phyloP scores from a whole-genome alignment of 2,113 vertebrate genomes.

The Lipophrys pholis region DNA sequence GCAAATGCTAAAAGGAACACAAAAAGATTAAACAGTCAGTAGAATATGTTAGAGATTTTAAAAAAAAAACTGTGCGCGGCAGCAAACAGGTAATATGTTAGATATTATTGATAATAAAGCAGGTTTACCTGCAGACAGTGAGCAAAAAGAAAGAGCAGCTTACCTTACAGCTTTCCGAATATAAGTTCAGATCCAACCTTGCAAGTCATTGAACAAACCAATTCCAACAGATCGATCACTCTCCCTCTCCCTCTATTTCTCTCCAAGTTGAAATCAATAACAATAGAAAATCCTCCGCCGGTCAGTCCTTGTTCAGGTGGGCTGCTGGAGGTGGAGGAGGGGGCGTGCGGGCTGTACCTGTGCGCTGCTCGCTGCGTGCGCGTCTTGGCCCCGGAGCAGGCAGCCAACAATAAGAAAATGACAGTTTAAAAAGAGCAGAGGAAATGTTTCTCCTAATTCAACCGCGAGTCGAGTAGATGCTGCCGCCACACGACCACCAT shows the following conservation, averaged over 20 bases:
- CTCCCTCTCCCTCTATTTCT: constrained; percentile 26
- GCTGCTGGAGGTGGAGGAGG: background rate
- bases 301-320: constrained; percentile 52
- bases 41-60: too few relatives aligned
- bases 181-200: constrained; percentile 62
- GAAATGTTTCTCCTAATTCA: constrained; percentile 51
- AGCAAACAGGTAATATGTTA: constrained; percentile 9
- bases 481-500: constrained; percentile 25
- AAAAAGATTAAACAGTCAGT: background rate
- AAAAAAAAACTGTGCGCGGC: constrained; percentile 13
- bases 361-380: constrained; percentile 39
- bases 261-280: constrained; percentile 58
- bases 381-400: constrained; percentile 39
- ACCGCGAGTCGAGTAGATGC: constrained; percentile 23
- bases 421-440: constrained; percentile 8
- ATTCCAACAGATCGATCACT: constrained; percentile 67
- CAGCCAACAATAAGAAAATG: constrained; percentile 42
- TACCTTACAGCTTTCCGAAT: constrained; percentile 67
- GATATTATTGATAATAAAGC: background rate
- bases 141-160: constrained; percentile 1
- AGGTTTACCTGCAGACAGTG: background rate
- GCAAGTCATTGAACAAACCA: constrained; percentile 67
- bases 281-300: constrained; percentile 55
- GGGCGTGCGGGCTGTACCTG: constrained; percentile 60
- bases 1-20: too few relatives aligned